Percentiles rank a stretch among this genome's conserved stretches.
These are phyloP conservation scores for Bos indicus DNA, from an alignment of 2,113 vertebrate genomes.

Conservation along the genomic window DNA sequence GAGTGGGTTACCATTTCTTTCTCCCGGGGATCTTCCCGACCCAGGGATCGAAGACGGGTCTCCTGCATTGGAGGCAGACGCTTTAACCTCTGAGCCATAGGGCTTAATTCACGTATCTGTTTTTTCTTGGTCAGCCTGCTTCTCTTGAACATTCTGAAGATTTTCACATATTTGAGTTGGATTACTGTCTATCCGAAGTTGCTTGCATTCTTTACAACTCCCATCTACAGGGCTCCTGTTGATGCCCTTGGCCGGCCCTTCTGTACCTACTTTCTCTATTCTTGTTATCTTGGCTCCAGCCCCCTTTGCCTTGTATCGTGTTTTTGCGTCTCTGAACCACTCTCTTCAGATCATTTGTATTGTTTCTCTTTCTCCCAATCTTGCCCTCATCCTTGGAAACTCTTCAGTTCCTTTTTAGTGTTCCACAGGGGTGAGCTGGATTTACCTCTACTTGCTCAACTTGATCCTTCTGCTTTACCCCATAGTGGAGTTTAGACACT, in stretches of 20 bases:
- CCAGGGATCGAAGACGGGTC: too few relatives aligned
- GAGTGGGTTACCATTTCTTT: too few relatives aligned
- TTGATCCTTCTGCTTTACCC: background rate
- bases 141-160: background rate
- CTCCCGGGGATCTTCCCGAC: too few relatives aligned
- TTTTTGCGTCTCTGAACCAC: background rate
- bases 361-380: background rate
- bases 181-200: background rate
- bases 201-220: background rate
- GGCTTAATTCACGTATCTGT: fast-evolving
- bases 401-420: background rate
- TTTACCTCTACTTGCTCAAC: background rate
- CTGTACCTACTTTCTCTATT: background rate
- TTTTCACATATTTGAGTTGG: background rate
- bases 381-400: background rate
- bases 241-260: background rate
- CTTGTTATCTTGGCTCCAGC: background rate
- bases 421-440: background rate
- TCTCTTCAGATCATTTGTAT: background rate
- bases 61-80: too few relatives aligned
- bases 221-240: background rate
- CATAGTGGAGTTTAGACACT: background rate
- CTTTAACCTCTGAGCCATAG: too few relatives aligned
- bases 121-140: background rate
- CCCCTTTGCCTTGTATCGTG: background rate